Evolutionary conservation across 2,797 vertebrate genomes (phyloP), one percentile per base, ranked within the genome.

Genomic region (Brachyrhaphis roseni): DNA sequence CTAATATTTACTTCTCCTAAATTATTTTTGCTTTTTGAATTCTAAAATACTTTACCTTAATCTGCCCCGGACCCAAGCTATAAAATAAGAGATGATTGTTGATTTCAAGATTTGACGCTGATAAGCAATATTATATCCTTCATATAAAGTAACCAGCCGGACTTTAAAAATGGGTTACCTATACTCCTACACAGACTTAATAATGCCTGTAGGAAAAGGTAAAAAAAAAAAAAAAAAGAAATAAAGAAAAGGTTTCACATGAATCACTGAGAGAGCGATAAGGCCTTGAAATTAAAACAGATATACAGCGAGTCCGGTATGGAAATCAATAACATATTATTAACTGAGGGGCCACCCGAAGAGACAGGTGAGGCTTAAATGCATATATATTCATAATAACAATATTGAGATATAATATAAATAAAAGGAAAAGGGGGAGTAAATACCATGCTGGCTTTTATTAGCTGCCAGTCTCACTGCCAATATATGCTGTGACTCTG

Each of bases 261-360:
- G 87, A 91, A 91, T 87, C 90, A 92, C 90, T 91, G 90, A 87
- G 86, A 81, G 84, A 88, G 87, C 78, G 91, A 95, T 94, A 94
- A 93, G 93, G 90, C 89, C 89, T 91, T 88, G 90, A 94, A 95
- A 94, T 94, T 91, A 94, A 93, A 94, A 94, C 82, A 91, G 92
- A 92, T 93, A 94, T 91, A 94, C 86, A 94, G 91, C 86, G 92
- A 84, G 93, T 92, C 92, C 92, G 23, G 90, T 92, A 94, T 94
- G 91, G 93, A 95, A 95, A 96, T 95, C 95, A 96, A 96, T 95
- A 95, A 95, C 88, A 88, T 85, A 91, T 95, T 95, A 96, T 95
- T 95, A 95, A 94, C 92, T 91, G 80, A 80, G 91, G 89, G 94
- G 91, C 91, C 92, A 92, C 85, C 82, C 59, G 73, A 85, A 94